phyloP scores from a whole-genome alignment of 2,113 vertebrate species.

The Macquaria australasica region DNA sequence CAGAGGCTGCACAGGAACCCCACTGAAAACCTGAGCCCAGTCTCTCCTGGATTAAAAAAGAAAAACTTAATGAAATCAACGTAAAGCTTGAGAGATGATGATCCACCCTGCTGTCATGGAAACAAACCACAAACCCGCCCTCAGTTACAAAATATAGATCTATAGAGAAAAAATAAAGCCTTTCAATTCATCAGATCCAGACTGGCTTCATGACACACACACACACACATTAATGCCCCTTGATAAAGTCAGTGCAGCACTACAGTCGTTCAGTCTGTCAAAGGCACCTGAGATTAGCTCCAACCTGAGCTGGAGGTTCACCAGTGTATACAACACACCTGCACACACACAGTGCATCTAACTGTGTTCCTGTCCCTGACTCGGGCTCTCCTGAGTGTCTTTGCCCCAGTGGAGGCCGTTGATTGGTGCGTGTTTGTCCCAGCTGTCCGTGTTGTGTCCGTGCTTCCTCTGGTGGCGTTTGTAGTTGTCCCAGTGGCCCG shows the following conservation, averaged over 20 bases:
- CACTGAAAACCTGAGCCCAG: neutral
- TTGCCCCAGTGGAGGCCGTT: constrained; percentile 43
- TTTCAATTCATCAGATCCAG: constrained; percentile 25
- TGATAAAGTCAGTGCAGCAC: constrained; percentile 58
- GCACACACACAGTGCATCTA: constrained; percentile 27
- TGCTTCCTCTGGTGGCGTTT: constrained; percentile 98
- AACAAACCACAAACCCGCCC: neutral
- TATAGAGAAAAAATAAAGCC: constrained; percentile 33
- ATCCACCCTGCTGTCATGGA: neutral
- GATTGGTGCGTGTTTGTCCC: constrained; percentile 79
- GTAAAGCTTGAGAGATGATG: constrained; percentile 5
- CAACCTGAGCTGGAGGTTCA: constrained; percentile 47
- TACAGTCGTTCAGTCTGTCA: constrained; percentile 40
- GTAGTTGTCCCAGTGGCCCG: constrained; percentile 99
- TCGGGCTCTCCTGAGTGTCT: constrained; percentile 24
- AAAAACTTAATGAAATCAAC: neutral
- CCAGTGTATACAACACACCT: constrained; percentile 53
- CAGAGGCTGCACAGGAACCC: neutral
- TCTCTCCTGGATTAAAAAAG: neutral
- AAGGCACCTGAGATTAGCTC: constrained; percentile 75
- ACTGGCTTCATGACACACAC: constrained; percentile 7
- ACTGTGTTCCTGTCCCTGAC: constrained; percentile 29
- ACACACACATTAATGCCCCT: constrained; percentile 23
- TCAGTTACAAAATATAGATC: constrained; percentile 56
- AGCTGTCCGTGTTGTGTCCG: constrained; percentile 87